Evolutionary conservation across 2,797 vertebrate genomes (phyloP), one percentile per base, ranked within the genome.

Genomic region (Alosa sapidissima): DNA sequence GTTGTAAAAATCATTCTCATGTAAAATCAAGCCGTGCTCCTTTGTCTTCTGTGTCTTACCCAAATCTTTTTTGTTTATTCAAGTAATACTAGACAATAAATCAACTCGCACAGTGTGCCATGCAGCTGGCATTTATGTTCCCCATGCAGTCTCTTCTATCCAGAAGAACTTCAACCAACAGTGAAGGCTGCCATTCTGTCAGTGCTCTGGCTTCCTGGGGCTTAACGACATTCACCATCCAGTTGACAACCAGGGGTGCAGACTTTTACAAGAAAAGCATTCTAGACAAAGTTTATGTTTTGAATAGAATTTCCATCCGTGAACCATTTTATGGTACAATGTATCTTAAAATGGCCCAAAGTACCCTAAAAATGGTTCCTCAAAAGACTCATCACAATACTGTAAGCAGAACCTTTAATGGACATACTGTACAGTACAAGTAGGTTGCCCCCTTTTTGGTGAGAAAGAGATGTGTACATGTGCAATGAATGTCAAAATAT

Each of bases 1-100:
- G 65, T 28, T 41, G 68, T 41, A 41, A 45, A 68, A 75, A 75
- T 75, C 33, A 75, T 33, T 65, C 60, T 36, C 68, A 75, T 75
- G 68, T 75, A 75, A 75, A 68, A 75, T 36, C 68, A 75, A 33
- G 13, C 36, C 2, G 28, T 45, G 68, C 68, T 36, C 14, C 65
- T 75, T 75, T 75, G 68, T 75, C 68, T 75, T 33, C 33, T 75
- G 68, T 75, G 68, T 75, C 68, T 41, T 75, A 75, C 33, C 33
- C 68, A 45, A 41, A 75, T 75, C 68, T 75, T 75, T 75, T 75
- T 75, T 75, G 33, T 75, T 75, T 75, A 75, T 75, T 75, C 68
- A 75, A 75, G 68, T 75, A 75, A 75, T 75, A 75, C 68, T 14
- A 75, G 68, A 75, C 33, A 41, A 75, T 75, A 75, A 75, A 75